These are phyloP conservation scores for Cheilosia pagana DNA, from an alignment of 2,888 invertebrate genomes.

Conservation along the genomic window DNA sequence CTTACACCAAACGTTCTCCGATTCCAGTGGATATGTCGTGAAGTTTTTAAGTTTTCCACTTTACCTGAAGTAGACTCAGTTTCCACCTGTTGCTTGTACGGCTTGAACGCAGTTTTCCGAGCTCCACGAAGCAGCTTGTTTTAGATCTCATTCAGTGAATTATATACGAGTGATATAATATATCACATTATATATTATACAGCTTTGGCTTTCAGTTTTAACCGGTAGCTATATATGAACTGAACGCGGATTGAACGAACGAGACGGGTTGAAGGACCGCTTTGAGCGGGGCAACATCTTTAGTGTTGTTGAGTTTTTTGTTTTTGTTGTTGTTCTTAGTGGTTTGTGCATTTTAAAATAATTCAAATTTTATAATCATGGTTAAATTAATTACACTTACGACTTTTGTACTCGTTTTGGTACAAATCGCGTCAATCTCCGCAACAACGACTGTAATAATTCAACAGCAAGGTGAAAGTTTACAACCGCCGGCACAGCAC, in stretches of 20 bases:
- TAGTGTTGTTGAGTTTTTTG: slow-evolving; percentile 32
- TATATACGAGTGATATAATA: neutral
- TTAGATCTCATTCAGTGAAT: slow-evolving; percentile 8
- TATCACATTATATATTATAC: too few species aligned
- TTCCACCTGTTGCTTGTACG: slow-evolving; percentile 73
- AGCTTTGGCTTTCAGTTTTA: neutral
- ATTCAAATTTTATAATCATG: slow-evolving; percentile 29
- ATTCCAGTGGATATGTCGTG: slow-evolving; percentile 49
- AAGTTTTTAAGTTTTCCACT: slow-evolving; percentile 73
- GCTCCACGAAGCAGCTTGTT: slow-evolving; percentile 34
- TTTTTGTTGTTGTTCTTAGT: neutral
- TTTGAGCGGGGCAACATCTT: slow-evolving; percentile 55
- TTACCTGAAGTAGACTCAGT: slow-evolving; percentile 62
- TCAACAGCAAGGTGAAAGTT: slow-evolving; percentile 19
- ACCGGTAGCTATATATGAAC: neutral
- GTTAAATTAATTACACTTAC: slow-evolving; percentile 1
- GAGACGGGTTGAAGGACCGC: slow-evolving; percentile 47
- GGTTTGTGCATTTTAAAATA: neutral
- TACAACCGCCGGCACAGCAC: slow-evolving; percentile 60
- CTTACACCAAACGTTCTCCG: slow-evolving; percentile 34
- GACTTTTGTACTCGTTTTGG: slow-evolving; percentile 21
- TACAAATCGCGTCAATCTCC: slow-evolving; percentile 26
- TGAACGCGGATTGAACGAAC: slow-evolving; percentile 29
- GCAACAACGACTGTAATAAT: slow-evolving; percentile 57
- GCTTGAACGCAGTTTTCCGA: slow-evolving; percentile 66